Evolutionary conservation across 2,888 invertebrate species (phyloP), one percentile per base, ranked within the genome.

Genomic region (Camponotus fellah): DNA sequence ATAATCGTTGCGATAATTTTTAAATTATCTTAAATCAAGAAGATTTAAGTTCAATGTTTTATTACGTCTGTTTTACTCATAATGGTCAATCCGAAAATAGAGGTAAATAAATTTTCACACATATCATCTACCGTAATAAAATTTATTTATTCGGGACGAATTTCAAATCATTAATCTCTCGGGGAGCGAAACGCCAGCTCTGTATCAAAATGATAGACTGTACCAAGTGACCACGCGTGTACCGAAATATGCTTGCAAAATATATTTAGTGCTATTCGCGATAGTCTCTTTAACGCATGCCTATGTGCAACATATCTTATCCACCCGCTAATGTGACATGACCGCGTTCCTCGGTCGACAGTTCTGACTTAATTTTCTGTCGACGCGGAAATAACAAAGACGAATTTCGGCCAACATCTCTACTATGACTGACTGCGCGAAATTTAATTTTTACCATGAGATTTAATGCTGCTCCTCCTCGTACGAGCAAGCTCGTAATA

Each of bases 381-480:
- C 46, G 58, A 60, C 77, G 43, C 68, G 65, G 17, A 72, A 83
- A 65, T 71, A 79, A 87, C 79, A 65, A 83, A 84, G 77, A 85
- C 49, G 84, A 69, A 82, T 79, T 68, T 75, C 62, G 40, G 37
- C 6, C 71, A 58, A 21, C 21, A 71, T 71, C 40, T 49, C 49
- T n/a, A 46, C 21, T 56, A 37, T 58, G 40, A 69, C 64, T 56
- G 58, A 68, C 26, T 58, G 64, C 66, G 77, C 34, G 43, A 82
- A 82, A 71, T 68, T 49, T 71, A 69, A 80, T 62, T 82, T 37
- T 56, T 26, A 14, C 53, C 68, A 46, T 77, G 68, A 69, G 77
- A 88, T 79, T 71, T 77, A 88, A 88, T 62, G 60, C 56, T 64
- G 58, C 21, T 49, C 56, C 21, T 49, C 56, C 43, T 65, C 46